A percentile compares a stretch with the other conserved stretches of the same genome.
Evolutionary conservation across 1,140 invertebrate genomes (phyloP).

Genomic region (Cryptotermes secundus): DNA sequence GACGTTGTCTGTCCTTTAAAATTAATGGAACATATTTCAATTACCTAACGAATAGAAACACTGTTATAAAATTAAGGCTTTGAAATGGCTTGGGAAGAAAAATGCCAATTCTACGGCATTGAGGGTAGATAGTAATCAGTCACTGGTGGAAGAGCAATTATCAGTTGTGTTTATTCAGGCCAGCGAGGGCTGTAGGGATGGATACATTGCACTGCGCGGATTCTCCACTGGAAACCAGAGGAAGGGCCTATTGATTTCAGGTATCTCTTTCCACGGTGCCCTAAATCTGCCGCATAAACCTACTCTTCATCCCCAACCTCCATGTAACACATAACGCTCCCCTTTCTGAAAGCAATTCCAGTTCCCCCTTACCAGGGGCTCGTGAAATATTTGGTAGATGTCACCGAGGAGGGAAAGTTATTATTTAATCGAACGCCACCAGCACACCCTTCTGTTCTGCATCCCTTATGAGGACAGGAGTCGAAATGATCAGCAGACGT

Average conservation of each 20-base stretch:
- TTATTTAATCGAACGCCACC: neutral
- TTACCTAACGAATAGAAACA: too few relatives aligned
- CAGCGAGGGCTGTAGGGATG: too few relatives aligned
- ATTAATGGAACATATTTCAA: too few relatives aligned
- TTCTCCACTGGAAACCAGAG: neutral
- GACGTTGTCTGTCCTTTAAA: too few relatives aligned
- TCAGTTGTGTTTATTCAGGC: neutral
- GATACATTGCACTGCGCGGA: too few relatives aligned
- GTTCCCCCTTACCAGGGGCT: neutral
- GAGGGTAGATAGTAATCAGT: neutral
- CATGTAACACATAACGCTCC: neutral
- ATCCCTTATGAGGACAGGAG: neutral
- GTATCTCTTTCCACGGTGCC: neutral
- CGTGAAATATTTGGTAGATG: conserved; percentile 8
- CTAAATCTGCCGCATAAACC: neutral
- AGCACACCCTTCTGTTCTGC: neutral
- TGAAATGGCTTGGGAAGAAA: too few relatives aligned
- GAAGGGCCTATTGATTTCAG: neutral
- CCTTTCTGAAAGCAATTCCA: conserved; percentile 9
- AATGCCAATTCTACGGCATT: too few relatives aligned
- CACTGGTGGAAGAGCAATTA: neutral
- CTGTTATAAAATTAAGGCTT: too few relatives aligned
- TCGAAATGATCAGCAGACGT: neutral
- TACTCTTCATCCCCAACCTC: neutral
- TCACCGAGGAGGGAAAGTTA: conserved; percentile 7